Percentiles rank a stretch among this genome's conserved stretches.
Conservation (phyloP, 2,797 vertebrate genomes). For the Crypturellus tataupa region DNA sequence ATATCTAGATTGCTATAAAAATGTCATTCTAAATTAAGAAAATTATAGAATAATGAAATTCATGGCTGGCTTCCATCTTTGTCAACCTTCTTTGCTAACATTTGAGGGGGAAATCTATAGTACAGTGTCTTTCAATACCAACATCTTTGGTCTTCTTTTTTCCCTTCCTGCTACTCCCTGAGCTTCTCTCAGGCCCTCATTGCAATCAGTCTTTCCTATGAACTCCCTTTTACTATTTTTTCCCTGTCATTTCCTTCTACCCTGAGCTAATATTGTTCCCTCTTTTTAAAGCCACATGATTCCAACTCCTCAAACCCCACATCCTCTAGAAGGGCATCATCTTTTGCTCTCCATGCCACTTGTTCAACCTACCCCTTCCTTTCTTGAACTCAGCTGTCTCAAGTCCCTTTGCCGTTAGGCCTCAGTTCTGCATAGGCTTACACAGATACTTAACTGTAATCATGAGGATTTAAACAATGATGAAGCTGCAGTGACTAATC, state of each 20-base stretch:
- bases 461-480: neutral
- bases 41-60: neutral
- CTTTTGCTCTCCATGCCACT: neutral
- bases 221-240: neutral
- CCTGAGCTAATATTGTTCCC: neutral
- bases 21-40: neutral
- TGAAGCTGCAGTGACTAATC: neutral
- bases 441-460: neutral
- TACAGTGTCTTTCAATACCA: neutral
- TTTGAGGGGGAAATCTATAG: neutral
- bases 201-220: neutral
- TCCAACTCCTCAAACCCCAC: neutral
- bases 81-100: neutral
- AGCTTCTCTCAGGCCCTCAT: neutral
- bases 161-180: neutral
- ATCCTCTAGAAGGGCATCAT: neutral
- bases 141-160: neutral
- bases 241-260: neutral
- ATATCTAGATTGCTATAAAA: neutral
- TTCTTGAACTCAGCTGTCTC: neutral
- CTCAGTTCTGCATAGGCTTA: neutral
- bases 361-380: neutral
- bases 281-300: neutral
- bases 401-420: neutral
- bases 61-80: neutral